Evolutionary conservation across 2,797 vertebrate species (phyloP).

Genomic region (Lophura swinhoii): DNA sequence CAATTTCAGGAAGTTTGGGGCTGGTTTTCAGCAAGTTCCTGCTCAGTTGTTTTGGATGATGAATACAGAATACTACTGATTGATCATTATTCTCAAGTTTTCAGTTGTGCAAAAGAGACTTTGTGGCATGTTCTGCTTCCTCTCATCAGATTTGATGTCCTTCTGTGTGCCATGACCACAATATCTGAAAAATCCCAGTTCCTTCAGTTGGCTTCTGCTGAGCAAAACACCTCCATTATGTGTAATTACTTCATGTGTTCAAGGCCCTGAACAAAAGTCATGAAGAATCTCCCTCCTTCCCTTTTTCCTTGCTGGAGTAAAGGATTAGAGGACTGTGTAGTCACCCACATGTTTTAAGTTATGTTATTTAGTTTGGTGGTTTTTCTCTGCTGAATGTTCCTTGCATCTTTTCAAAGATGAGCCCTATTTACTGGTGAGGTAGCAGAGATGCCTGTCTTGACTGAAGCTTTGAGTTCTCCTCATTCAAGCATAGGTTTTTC

Average conservation of each 20-base stretch:
- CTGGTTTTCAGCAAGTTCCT: background rate
- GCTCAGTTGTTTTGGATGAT: background rate
- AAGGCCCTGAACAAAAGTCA: background rate
- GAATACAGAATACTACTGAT: background rate
- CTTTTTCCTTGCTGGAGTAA: background rate
- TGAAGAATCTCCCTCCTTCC: fast-evolving
- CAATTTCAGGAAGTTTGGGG: background rate
- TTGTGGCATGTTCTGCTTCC: background rate
- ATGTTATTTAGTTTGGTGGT: background rate
- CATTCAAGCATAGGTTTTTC: background rate
- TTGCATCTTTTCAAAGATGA: background rate
- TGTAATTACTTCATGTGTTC: background rate
- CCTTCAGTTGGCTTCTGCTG: background rate
- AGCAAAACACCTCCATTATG: background rate
- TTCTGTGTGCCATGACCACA: background rate
- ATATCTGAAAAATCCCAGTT: background rate
- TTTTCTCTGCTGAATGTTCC: background rate
- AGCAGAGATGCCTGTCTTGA: background rate
- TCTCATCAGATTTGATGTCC: background rate
- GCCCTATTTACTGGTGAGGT: background rate
- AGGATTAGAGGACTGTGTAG: background rate
- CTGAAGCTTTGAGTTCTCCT: background rate
- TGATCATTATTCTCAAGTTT: background rate
- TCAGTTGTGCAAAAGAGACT: background rate
- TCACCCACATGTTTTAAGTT: background rate